Conservation (phyloP, 2,113 vertebrate genomes). For the Microtus oregoni region DNA sequence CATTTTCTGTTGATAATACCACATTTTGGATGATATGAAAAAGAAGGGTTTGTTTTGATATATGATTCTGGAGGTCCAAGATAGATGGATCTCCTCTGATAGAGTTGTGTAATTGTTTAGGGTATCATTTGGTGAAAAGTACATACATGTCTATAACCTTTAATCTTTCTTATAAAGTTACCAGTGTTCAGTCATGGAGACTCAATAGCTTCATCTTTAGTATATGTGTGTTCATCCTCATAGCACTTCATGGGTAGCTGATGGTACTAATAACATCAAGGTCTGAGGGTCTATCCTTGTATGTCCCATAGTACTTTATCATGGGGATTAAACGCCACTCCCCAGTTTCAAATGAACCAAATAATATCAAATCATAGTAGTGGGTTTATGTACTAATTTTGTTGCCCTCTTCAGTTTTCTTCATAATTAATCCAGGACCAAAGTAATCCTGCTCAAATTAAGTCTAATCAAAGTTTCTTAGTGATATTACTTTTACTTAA, state of each 20-base stretch:
- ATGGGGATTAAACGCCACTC: not conserved
- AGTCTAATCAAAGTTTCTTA: constrained; percentile 25
- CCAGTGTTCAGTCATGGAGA: not conserved
- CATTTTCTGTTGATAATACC: not conserved
- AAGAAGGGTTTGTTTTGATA: not conserved
- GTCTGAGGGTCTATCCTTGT: not conserved
- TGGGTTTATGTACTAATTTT: not conserved
- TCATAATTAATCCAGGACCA: not conserved
- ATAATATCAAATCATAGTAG: not conserved
- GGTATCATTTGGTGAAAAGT: not conserved
- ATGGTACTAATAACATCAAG: not conserved
- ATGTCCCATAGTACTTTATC: not conserved
- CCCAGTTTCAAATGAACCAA: not conserved
- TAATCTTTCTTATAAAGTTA: not conserved
- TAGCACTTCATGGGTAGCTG: not conserved
- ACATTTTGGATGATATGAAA: not conserved
- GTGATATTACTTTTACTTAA: constrained; percentile 9
- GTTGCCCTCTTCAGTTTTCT: not conserved
- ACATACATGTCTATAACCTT: not conserved
- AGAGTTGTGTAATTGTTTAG: not conserved
- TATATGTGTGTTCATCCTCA: not conserved
- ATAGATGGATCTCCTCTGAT: not conserved
- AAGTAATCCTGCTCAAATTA: constrained; percentile 34
- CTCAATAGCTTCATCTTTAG: not conserved
- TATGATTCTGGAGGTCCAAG: not conserved